Conservation (phyloP, 92 coral and sea anemone species). For the Epizoanthus stellaris region DNA sequence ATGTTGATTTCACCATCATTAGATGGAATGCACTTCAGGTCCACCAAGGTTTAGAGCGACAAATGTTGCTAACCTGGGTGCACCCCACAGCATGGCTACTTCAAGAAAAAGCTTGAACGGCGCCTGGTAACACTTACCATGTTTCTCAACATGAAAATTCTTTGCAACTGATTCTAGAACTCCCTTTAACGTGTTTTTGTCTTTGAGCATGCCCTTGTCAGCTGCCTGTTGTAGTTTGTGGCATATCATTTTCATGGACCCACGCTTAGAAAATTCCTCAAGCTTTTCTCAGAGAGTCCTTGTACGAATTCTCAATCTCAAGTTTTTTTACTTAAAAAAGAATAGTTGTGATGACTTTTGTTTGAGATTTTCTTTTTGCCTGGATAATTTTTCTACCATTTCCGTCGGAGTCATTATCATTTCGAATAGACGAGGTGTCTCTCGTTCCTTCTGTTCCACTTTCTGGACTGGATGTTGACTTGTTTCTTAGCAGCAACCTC, state of each 20-base stretch:
- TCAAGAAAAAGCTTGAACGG: constrained; percentile 54
- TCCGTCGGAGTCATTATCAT: constrained; percentile 30
- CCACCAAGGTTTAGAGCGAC: constrained; percentile 43
- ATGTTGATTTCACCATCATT: constrained; percentile 41
- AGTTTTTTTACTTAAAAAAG: constrained; percentile 18
- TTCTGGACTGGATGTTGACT: constrained; percentile 6
- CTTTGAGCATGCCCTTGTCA: constrained; percentile 47
- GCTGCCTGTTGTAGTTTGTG: constrained; percentile 53
- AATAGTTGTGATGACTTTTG: constrained; percentile 7
- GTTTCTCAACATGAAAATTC: constrained; percentile 54
- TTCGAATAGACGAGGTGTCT: constrained; percentile 20
- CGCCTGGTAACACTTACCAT: constrained; percentile 51
- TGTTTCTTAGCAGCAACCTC: constrained; percentile 34
- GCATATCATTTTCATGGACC: constrained; percentile 45
- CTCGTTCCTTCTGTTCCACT: constrained; percentile 21
- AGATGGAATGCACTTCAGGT: constrained; percentile 53
- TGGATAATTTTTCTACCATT: constrained; percentile 9
- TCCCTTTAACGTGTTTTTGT: constrained; percentile 41
- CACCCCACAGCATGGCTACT: constrained; percentile 49
- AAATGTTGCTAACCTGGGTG: constrained; percentile 45
- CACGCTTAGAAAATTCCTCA: constrained; percentile 15
- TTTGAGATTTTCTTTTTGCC: constrained; percentile 20
- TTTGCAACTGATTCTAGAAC: constrained; percentile 34
- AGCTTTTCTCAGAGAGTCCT: constrained; percentile 53
- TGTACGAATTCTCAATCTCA: constrained; percentile 30